A percentile compares a stretch with the other conserved stretches of the same genome.
Conservation (phyloP, 2,797 vertebrate genomes). For the Scyliorhinus canicula region DNA sequence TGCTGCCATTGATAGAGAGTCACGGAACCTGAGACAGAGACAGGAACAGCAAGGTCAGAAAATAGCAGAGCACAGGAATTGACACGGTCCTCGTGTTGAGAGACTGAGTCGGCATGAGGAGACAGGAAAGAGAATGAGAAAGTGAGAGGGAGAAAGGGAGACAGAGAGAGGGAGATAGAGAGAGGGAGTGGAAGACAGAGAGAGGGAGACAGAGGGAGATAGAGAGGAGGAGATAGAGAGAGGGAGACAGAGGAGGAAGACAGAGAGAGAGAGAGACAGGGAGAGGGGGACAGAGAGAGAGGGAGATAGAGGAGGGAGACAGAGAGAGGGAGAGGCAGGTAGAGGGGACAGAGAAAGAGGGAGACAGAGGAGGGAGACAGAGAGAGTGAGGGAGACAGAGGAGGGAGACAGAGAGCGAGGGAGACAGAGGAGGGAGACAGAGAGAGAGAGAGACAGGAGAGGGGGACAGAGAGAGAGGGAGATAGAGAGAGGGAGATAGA, state of each 20-base stretch:
- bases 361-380: background rate
- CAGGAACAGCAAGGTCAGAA: background rate
- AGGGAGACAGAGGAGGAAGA: background rate
- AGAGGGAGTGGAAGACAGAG: background rate
- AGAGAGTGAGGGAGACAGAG: background rate
- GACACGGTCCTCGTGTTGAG: background rate
- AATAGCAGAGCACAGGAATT: background rate
- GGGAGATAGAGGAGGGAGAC: too few relatives aligned
- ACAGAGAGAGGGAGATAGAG: background rate
- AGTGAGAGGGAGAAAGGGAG: background rate
- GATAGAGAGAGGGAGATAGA: background rate
- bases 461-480: background rate
- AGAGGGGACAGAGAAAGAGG: conserved; percentile 6
- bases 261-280: background rate
- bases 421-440: background rate
- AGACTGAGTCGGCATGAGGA: background rate
- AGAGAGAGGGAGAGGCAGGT: background rate
- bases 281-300: background rate
- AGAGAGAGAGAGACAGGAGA: background rate
- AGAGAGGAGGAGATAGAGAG: background rate
- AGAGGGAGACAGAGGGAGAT: background rate
- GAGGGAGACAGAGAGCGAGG: background rate
- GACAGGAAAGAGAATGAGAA: background rate
- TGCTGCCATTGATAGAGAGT: conserved; percentile 83
- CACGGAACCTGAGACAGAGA: conserved; percentile 61